phyloP scores from a whole-genome alignment of 2,888 invertebrate genomes.

The Nephrotoma appendiculata region DNA sequence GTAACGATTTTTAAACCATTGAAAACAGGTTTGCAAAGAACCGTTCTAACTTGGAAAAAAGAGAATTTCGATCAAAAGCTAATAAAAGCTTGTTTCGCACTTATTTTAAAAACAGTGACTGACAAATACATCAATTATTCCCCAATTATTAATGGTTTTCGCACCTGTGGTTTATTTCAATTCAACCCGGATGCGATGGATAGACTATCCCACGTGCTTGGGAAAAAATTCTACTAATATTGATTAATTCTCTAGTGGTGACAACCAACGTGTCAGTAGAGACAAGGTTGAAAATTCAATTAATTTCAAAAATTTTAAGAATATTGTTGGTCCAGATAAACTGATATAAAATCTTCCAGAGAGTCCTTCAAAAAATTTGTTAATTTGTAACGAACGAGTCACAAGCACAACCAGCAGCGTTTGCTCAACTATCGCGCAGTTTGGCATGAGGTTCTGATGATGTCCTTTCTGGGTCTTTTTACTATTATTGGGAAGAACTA shows the following conservation, averaged over 20 bases:
- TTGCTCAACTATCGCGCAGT: too few species aligned
- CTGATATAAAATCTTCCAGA: not conserved
- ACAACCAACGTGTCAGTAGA: not conserved
- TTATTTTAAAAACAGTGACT: not conserved
- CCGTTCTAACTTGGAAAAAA: not conserved
- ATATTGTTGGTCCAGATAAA: not conserved
- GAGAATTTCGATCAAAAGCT: not conserved
- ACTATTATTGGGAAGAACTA: too few species aligned
- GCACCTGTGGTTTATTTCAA: not conserved
- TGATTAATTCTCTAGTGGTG: not conserved
- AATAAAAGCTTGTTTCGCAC: not conserved
- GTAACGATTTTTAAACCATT: slow-evolving; percentile 12
- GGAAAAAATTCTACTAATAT: not conserved
- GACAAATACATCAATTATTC: not conserved
- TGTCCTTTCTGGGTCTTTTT: too few species aligned
- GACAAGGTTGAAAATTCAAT: not conserved
- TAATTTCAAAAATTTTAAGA: not conserved
- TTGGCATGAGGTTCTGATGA: too few species aligned
- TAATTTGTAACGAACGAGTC: too few species aligned
- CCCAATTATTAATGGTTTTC: not conserved
- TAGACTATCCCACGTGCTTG: not conserved
- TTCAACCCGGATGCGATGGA: not conserved
- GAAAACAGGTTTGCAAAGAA: slow-evolving; percentile 13
- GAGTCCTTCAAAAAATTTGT: not conserved
- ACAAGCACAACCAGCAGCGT: too few species aligned